Base-by-base conservation (phyloP, 2,113 vertebrate species). In the Dinomys branickii region DNA sequence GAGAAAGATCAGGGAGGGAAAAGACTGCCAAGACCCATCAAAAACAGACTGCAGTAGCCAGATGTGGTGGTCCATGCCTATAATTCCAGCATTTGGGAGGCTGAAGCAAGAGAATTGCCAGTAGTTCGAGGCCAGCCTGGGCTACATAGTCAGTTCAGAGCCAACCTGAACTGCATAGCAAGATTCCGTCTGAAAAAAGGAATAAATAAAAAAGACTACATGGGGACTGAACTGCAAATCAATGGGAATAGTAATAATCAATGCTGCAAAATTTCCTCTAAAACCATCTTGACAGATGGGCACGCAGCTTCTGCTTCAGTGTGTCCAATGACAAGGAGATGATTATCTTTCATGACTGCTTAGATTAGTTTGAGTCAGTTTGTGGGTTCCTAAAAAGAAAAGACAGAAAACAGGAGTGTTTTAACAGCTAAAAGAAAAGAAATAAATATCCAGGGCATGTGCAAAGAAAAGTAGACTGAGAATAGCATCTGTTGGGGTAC, bases 341-440 rank as follows among this genome's bases (percentile, higher is more conserved):
- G 19, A 77, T 35, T 67, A 35, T 52, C 75, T 59, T 85, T 26
- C 86, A 90, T 87, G 59, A 59, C 24, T 38, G 14, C 56, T 56
- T 81, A 67, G 3, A 65, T 58, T 67, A 86, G 61, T 77, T 73
- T 82, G 50, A 88, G 56, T 88, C 67, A 75, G 38, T 71, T 50
- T 71, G 22, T 86, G 65, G 14, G 19, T 65, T 67, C 47, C 61
- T 52, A 44, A 90, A 17, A 67, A 38, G 35, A 77, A 24, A 63
- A 67, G 65, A 67, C 8, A 77, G 67, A 50, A 91, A 80, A 81
- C 17, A 87, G 71, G 58, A 73, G 4, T 61, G 26, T 71, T n/a
- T 69, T 93, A n/a, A 67, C n/a, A 54, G 35, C 41, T 85, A 59
- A 85, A 80, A 80, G 67, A 90, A 94, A 78, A 75, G 12, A 85